Conservation (phyloP, 2,888 invertebrate species). For the Orthosia incerta region DNA sequence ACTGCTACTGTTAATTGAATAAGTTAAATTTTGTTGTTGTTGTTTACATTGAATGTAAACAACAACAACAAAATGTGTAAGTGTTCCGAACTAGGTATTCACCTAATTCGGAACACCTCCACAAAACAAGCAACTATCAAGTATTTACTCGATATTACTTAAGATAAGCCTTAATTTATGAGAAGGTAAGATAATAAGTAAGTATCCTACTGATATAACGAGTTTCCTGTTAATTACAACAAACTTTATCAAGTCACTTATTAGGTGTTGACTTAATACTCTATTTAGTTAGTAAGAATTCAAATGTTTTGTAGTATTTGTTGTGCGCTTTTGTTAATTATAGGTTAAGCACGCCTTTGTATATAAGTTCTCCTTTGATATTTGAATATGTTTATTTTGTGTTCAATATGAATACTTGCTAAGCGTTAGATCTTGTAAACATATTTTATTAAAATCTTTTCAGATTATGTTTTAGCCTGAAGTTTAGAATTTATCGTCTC, state of each 20-base stretch:
- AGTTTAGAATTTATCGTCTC: background rate
- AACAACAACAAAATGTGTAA: too few relatives aligned
- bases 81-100: too few relatives aligned
- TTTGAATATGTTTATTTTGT: too few relatives aligned
- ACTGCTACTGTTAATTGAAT: too few relatives aligned
- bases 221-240: slow-evolving; percentile 43
- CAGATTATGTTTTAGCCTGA: background rate
- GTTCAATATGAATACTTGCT: too few relatives aligned
- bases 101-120: slow-evolving; percentile 55
- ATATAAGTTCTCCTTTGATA: too few relatives aligned
- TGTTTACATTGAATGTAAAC: too few relatives aligned
- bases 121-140: slow-evolving; percentile 45
- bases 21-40: too few relatives aligned
- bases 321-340: too few relatives aligned
- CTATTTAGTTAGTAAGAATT: too few relatives aligned
- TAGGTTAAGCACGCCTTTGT: too few relatives aligned
- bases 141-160: slow-evolving; percentile 47
- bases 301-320: too few relatives aligned
- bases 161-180: slow-evolving; percentile 57
- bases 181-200: slow-evolving; percentile 37
- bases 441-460: background rate
- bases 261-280: slow-evolving; percentile 28
- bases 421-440: background rate
- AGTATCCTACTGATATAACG: slow-evolving; percentile 20
- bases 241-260: slow-evolving; percentile 16